Evolutionary conservation across 2,888 invertebrate genomes (phyloP).

Genomic region (Philereme transversata): DNA sequence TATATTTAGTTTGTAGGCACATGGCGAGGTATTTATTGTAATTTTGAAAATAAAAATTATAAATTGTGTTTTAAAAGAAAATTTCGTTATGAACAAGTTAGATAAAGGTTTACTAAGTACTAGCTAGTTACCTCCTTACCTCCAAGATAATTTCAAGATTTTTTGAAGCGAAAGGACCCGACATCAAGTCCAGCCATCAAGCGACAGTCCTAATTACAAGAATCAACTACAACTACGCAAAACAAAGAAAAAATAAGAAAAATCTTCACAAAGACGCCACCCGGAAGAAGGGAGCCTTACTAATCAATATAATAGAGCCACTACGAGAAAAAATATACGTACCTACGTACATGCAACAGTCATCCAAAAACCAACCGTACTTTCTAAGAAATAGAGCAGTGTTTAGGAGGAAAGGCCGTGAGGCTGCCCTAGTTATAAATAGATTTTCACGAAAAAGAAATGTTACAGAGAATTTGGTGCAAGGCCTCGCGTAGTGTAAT

Average conservation of each 20-base stretch:
- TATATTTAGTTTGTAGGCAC: no score
- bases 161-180: conserved; percentile 17
- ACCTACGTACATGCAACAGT: conserved; percentile 48
- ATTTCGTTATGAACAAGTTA: no score
- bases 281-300: conserved; percentile 75
- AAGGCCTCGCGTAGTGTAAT: conserved; percentile 70
- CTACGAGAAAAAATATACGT: conserved; percentile 80
- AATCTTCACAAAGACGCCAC: conserved; percentile 71
- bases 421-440: conserved; percentile 83
- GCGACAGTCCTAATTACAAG: conserved; percentile 39
- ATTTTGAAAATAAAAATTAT: no score
- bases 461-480: conserved; percentile 83
- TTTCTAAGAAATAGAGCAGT: conserved; percentile 41
- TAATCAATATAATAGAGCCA: conserved; percentile 84
- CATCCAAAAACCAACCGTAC: conserved; percentile 46
- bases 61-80: no score
- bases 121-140: neutral
- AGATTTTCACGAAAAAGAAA: conserved; percentile 85
- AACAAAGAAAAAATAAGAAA: conserved; percentile 73
- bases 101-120: no score
- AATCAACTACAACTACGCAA: conserved; percentile 54
- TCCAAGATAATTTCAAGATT: conserved; percentile 14
- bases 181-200: conserved; percentile 29
- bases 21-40: no score
- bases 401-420: conserved; percentile 50